Evolutionary conservation across 2,888 invertebrate species (phyloP), one percentile per base, ranked within the genome.

Genomic region (Escarpia spicata): DNA sequence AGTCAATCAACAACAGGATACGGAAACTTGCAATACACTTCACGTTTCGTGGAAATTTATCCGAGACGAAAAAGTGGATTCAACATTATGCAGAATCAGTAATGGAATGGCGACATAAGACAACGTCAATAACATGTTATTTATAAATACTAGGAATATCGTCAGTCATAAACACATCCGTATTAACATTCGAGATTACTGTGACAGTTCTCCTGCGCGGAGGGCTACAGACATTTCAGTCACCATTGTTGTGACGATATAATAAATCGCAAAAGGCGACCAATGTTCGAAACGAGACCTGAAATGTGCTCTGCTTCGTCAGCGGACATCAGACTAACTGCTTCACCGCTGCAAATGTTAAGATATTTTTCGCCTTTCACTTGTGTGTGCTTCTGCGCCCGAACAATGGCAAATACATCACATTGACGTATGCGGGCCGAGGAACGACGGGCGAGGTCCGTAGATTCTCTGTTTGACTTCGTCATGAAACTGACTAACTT

Each of bases 331-430:
- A 45, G 91, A 89, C 52, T 92, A 15, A 91, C 43, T 90, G 45
- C 43, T 58, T 92, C 60, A 75, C 90, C 52, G 37, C 90, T 91
- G 43, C 91, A 44, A 43, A 91, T 43, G n/a, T 91, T 89, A 75
- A 92, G 91, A 58, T 44, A 89, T 4, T 75, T 52, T 75, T 75
- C 75, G 19, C 75, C 75, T 19, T 75, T 75, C 75, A 75, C 19
- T 75, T 75, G 75, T 15, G 75, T 75, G 75, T 75, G 26, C 26
- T 75, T 75, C 26, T 19, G 75, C 75, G 75, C 75, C 75, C 75
- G 75, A 75, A 75, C 75, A 19, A 19, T 26, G 75, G 75, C 26
- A 19, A 75, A 75, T 15, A 75, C 26, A 6, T 75, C 75, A 6
- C 19, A 15, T 9, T 52, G 52, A 3, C 52, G 52, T 52, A 12